A percentile compares a stretch with the other conserved stretches of the same genome.
These are phyloP conservation scores for Nothobranchius furzeri DNA, from an alignment of 2,113 vertebrate species.

Conservation along the genomic window DNA sequence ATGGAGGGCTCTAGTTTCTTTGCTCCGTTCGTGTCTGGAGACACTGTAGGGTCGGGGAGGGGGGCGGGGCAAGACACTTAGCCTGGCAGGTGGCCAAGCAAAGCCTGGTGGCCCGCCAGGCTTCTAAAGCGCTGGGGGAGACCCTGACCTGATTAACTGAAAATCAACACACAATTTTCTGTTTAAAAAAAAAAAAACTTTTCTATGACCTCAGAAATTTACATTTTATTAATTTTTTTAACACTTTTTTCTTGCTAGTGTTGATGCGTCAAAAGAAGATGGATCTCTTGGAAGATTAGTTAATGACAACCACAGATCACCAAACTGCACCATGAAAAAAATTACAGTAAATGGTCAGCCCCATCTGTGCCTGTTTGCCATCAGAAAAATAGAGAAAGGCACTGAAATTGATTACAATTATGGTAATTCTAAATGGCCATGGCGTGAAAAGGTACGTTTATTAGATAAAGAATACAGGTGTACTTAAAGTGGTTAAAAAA, in stretches of 20 bases:
- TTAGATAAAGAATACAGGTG: not conserved
- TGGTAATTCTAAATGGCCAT: not conserved
- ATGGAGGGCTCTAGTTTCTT: too few species aligned
- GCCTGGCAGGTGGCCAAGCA: too few species aligned
- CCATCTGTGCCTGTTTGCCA: not conserved
- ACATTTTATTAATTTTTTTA: not conserved
- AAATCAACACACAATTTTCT: too few species aligned
- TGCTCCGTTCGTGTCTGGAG: too few species aligned
- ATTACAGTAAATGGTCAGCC: not conserved
- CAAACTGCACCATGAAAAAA: constrained; percentile 1
- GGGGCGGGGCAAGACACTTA: too few species aligned
- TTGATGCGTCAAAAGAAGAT: not conserved
- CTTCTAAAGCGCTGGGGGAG: too few species aligned
- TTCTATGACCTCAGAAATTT: not conserved
- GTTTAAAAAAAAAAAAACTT: too few species aligned
- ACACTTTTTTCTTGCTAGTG: not conserved
- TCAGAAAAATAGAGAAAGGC: not conserved
- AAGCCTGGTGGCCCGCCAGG: too few species aligned
- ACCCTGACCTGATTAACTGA: too few species aligned
- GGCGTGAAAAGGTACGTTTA: not conserved
- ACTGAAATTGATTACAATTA: not conserved
- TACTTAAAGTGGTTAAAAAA: too few species aligned
- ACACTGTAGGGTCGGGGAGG: too few species aligned
- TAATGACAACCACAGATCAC: not conserved
- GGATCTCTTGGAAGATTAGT: not conserved